Evolutionary conservation across 2,888 invertebrate species (phyloP).

Genomic region (Cyclophora albipunctata): DNA sequence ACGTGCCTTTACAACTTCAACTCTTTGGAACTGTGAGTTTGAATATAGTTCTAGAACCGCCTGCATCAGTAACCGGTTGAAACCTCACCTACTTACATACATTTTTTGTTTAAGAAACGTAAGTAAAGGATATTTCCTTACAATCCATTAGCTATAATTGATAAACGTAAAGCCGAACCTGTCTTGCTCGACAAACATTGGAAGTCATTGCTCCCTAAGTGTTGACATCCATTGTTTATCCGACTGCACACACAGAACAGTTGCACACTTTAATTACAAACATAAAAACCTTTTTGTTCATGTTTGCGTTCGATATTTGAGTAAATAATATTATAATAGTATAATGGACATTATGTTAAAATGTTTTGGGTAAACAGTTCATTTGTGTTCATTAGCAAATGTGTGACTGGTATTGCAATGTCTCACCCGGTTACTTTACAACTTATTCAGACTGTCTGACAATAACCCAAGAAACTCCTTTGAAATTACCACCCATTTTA

Average conservation of each 20-base stretch:
- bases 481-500: too few species aligned
- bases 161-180: constrained; percentile 5
- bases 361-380: too few species aligned
- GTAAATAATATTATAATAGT: too few species aligned
- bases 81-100: background rate
- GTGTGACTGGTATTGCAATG: too few species aligned
- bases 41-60: too few species aligned
- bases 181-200: constrained; percentile 28
- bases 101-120: constrained; percentile 1
- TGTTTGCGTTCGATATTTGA: too few species aligned
- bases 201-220: constrained; percentile 69
- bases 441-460: constrained; percentile 1
- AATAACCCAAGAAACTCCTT: too few species aligned
- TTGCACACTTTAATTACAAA: constrained; percentile 56
- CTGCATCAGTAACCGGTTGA: too few species aligned
- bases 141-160: too few species aligned
- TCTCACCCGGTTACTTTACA: constrained; percentile 1
- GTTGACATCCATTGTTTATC: constrained; percentile 67
- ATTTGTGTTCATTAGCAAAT: background rate
- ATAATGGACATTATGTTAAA: background rate
- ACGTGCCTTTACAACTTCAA: too few species aligned
- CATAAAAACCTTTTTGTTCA: constrained; percentile 28
- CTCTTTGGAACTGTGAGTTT: too few species aligned
- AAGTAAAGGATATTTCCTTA: too few species aligned
- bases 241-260: constrained; percentile 57